Evolutionary conservation across 2,888 invertebrate species (phyloP), one percentile per base, ranked within the genome.

Genomic region (Gnatocerus cornutus): DNA sequence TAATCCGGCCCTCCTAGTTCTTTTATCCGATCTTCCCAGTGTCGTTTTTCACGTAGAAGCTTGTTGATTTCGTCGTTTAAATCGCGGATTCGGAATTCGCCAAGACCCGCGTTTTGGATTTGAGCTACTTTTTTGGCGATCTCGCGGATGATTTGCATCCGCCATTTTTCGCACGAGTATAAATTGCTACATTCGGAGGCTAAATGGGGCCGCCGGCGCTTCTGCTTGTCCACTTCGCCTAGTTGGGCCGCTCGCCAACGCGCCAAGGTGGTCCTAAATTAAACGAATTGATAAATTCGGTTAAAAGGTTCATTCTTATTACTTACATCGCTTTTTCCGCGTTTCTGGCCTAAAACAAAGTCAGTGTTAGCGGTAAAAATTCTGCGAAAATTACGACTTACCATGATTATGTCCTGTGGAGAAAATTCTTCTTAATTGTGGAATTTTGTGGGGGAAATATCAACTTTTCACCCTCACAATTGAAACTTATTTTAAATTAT

Each of bases 21-120:
- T 76, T 94, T 93, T 74, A 99, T 99, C 83, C 98, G 94, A 59
- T 94, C 93, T 83, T 99, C 99, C 99, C 99, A 99, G 82, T 98
- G 98, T 0, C 97, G 90, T 82, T 98, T 98, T 82, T 99, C 97
- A 50, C 98, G 88, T 69, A 99, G 88, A 73, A 99, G 84, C 85
- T 99, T 99, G 85, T 99, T 99, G 76, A 99, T 99, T 85, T 99
- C 99, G 86, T 99, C 99, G 84, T 99, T 99, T 14, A 99, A 87
- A 83, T 99, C 99, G 10, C 99, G 90, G 73, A 99, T 95, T 16
- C 98, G 91, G 84, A 98, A 99, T 86, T 99, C 99, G 1, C 99
- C 99, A n/a, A 99, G 88, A 67, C 99, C 99, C 74, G 99, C 97
- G 86, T 99, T 99, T 84, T 99, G 99, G 83, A 99, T 99, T 85